Conservation (phyloP, 2,797 vertebrate genomes). For the Eleutherodactylus coqui region DNA sequence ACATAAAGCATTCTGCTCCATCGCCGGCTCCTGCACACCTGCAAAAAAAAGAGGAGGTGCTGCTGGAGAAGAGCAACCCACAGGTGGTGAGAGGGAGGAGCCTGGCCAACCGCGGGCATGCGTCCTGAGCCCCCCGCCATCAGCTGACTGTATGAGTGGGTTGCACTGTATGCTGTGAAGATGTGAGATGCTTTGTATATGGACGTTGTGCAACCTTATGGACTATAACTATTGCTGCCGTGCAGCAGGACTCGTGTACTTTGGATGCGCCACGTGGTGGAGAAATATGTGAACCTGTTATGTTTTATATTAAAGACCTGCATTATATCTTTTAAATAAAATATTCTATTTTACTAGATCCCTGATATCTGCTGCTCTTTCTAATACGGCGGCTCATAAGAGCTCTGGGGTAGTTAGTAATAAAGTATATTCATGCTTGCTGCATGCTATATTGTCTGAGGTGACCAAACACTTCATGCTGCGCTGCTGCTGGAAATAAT, state of each 20-base stretch:
- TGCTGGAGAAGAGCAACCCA: constrained; percentile 65
- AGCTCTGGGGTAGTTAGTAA: not conserved
- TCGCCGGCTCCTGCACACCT: constrained; percentile 23
- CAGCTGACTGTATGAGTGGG: not conserved
- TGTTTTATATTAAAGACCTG: constrained; percentile 70
- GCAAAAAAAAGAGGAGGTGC: constrained; percentile 57
- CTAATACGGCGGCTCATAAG: not conserved
- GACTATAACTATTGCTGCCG: constrained; percentile 74
- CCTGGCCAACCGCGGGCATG: constrained; percentile 77
- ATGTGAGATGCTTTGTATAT: constrained; percentile 15
- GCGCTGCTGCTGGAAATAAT: too few relatives aligned
- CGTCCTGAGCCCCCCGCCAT: constrained; percentile 71
- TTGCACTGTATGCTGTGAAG: constrained; percentile 31
- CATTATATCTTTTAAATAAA: constrained; percentile 76
- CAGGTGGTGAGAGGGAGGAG: constrained; percentile 65
- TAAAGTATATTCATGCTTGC: not conserved
- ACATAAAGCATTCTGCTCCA: constrained; percentile 53
- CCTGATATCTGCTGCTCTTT: not conserved
- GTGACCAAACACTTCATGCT: too few relatives aligned
- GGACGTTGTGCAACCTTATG: constrained; percentile 37
- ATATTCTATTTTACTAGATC: constrained; percentile 71
- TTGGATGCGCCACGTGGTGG: constrained; percentile 60
- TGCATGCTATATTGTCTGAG: too few relatives aligned
- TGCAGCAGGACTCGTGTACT: constrained; percentile 72
- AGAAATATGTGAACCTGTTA: constrained; percentile 51